Conservation (phyloP, 1,140 invertebrate genomes). For the Solenopsis fugax region DNA sequence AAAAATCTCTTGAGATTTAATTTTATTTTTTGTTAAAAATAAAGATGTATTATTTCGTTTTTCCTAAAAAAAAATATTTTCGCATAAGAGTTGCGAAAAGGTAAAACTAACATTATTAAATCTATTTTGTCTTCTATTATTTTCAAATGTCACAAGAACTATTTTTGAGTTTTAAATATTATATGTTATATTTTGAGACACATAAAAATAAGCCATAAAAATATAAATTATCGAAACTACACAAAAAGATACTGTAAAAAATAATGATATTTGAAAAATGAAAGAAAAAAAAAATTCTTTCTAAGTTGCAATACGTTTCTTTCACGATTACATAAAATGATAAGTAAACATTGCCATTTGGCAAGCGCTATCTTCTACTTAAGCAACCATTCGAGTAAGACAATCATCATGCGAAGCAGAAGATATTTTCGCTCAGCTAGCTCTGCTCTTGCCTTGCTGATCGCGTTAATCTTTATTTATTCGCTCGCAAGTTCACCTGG, state of each 20-base stretch:
- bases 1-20: not conserved
- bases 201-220: not conserved
- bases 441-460: not conserved
- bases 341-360: not conserved
- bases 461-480: slow-evolving; percentile 24
- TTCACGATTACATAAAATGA: not conserved
- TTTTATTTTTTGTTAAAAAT: not conserved
- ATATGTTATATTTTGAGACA: not conserved
- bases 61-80: too few relatives aligned
- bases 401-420: too few relatives aligned
- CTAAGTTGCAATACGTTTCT: not conserved
- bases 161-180: not conserved
- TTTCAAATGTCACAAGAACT: not conserved
- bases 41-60: not conserved
- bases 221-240: not conserved
- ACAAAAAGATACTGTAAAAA: not conserved
- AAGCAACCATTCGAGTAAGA: not conserved
- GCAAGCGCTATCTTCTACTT: not conserved
- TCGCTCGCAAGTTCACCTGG: not conserved
- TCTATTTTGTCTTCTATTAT: not conserved
- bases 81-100: not conserved
- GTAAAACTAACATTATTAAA: not conserved
- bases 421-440: not conserved
- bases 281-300: not conserved
- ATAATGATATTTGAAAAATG: not conserved